phyloP scores from a whole-genome alignment of 2,113 vertebrate species.

The Gallinago jamesoni region DNA sequence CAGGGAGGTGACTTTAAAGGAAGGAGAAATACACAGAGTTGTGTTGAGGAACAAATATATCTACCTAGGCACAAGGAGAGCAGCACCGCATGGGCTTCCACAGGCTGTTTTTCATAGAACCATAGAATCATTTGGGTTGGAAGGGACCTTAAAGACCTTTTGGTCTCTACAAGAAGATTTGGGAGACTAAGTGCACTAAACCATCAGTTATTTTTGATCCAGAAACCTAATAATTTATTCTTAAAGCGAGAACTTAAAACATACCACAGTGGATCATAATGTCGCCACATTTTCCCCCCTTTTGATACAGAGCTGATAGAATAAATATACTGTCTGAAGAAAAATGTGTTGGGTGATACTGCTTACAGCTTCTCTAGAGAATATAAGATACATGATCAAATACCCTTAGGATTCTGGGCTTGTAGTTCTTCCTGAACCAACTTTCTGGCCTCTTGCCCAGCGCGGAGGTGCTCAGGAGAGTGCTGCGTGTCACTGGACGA shows the following conservation, averaged over 20 bases:
- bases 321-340: not conserved
- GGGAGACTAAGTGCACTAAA: not conserved
- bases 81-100: not conserved
- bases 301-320: not conserved
- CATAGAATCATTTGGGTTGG: no score
- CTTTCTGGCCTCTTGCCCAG: not conserved
- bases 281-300: not conserved
- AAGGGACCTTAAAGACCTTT: not conserved
- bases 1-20: not conserved
- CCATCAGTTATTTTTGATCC: not conserved
- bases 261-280: not conserved
- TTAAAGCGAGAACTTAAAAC: not conserved
- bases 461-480: not conserved
- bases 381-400: not conserved
- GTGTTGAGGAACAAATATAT: not conserved
- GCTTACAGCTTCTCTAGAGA: not conserved
- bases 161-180: not conserved
- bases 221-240: not conserved
- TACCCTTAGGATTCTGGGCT: not conserved
- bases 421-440: not conserved
- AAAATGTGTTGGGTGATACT: not conserved
- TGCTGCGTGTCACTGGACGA: not conserved
- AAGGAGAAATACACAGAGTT: not conserved
- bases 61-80: not conserved
- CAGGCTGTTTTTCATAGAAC: not conserved